phyloP scores from a whole-genome alignment of 2,113 vertebrate genomes.

The Gallinago jamesoni region DNA sequence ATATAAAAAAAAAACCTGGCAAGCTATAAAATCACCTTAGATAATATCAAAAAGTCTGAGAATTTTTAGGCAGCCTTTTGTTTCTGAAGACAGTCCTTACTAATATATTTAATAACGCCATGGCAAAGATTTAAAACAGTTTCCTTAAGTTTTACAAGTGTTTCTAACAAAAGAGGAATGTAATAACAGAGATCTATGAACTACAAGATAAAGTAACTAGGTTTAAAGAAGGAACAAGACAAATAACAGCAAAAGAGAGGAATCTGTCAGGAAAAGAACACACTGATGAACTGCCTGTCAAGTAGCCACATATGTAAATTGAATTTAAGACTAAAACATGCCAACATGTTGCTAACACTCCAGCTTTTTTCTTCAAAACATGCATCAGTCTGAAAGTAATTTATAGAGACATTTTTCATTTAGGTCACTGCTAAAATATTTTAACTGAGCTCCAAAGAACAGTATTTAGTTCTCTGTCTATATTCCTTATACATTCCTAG shows the following conservation, averaged over 20 bases:
- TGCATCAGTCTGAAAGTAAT: neutral
- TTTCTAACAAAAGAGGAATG: neutral
- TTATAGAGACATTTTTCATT: constrained; percentile 19
- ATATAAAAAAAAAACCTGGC: neutral
- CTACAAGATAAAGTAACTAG: neutral
- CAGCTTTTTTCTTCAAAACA: neutral
- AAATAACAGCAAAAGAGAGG: neutral
- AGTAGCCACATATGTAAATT: neutral
- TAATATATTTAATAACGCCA: neutral
- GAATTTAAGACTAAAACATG: neutral
- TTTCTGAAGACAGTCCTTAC: neutral
- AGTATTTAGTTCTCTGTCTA: neutral
- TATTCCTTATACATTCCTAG: neutral
- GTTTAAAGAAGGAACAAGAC: neutral
- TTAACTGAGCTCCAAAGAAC: neutral
- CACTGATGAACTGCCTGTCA: neutral
- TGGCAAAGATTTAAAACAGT: neutral
- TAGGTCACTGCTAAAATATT: neutral
- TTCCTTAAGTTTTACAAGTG: neutral
- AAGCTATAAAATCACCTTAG: neutral
- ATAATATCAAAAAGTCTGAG: neutral
- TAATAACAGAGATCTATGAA: neutral
- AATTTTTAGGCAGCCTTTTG: neutral
- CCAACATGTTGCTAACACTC: neutral
- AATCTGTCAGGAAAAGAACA: neutral